A percentile compares a stretch with the other conserved stretches of the same genome.
Conservation (phyloP, 2,888 invertebrate genomes). For the Kuschelorhynchus macadamiae region DNA sequence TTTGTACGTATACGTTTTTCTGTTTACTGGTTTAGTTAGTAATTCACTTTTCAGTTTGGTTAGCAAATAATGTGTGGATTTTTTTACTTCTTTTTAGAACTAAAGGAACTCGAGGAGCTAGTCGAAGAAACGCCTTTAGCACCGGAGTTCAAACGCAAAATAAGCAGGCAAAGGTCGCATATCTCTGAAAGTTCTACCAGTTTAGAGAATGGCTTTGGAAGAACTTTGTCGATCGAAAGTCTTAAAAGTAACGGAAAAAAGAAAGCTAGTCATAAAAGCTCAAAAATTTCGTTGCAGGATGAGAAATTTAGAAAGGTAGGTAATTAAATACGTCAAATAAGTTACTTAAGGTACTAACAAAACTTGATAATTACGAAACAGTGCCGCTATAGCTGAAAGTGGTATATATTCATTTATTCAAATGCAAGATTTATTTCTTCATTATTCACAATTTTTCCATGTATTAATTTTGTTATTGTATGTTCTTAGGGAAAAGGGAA, state of each 20-base stretch:
- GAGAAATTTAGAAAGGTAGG: conserved; percentile 59
- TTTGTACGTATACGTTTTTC: no score
- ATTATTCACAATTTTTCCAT: no score
- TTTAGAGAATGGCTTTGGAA: conserved; percentile 67
- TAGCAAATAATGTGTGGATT: conserved; percentile 69
- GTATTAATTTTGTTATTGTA: no score
- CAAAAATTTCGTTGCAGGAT: conserved; percentile 20
- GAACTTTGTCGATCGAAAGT: conserved; percentile 63
- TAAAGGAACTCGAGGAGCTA: conserved; percentile 79
- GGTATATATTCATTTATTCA: no score
- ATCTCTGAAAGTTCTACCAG: conserved; percentile 80
- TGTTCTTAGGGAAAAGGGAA: conserved; percentile 50
- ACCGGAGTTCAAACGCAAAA: conserved; percentile 77
- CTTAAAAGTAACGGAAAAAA: conserved; percentile 48
- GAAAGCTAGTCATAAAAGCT: conserved; percentile 51
- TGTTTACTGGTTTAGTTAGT: no score
- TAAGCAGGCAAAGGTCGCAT: conserved; percentile 77
- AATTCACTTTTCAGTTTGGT: no score
- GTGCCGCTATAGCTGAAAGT: no score
- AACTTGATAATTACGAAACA: no score
- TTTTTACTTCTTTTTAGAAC: conserved; percentile 59
- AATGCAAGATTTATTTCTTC: no score
- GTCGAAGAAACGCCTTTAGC: conserved; percentile 73
- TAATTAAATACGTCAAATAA: no score
- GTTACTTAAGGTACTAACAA: no score